Conservation (phyloP, 2,888 invertebrate species). For the Platycheirus albimanus region DNA sequence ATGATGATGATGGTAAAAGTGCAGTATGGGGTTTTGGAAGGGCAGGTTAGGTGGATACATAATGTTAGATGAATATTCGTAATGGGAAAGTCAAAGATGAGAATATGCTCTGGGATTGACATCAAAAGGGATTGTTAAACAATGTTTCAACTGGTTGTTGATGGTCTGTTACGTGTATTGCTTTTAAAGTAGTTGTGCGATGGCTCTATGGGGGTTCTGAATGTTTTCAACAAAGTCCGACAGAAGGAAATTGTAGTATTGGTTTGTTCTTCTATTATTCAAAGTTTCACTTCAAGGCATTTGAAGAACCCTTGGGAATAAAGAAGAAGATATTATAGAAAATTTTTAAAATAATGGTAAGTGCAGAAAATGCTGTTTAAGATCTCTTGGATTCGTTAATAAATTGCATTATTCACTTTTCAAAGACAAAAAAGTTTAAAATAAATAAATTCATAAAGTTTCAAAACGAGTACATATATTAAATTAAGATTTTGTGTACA, state of each 20-base stretch:
- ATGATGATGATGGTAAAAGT: conserved; percentile 25
- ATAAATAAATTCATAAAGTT: not conserved
- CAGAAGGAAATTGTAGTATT: conserved; percentile 25
- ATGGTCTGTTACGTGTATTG: not conserved
- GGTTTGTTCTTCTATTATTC: conserved; percentile 1
- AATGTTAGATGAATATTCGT: not conserved
- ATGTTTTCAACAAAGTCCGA: conserved; percentile 47
- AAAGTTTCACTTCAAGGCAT: conserved; percentile 26
- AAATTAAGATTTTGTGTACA: too few relatives aligned
- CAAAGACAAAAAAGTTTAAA: not conserved
- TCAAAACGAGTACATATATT: too few relatives aligned
- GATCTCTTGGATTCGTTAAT: conserved; percentile 3
- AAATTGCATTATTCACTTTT: not conserved
- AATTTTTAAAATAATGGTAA: not conserved
- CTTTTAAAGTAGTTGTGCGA: not conserved
- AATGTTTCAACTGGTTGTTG: conserved; percentile 34
- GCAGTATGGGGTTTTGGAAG: not conserved
- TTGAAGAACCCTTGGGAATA: conserved; percentile 4
- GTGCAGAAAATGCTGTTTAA: not conserved
- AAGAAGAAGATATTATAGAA: conserved; percentile 3
- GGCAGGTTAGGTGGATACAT: not conserved
- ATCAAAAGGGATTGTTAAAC: conserved; percentile 42
- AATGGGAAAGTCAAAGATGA: conserved; percentile 23
- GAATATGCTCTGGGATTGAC: conserved; percentile 20
- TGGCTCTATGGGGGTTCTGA: conserved; percentile 7